These are phyloP conservation scores for Microtus oregoni DNA, from an alignment of 2,113 vertebrate species.

Conservation along the genomic window DNA sequence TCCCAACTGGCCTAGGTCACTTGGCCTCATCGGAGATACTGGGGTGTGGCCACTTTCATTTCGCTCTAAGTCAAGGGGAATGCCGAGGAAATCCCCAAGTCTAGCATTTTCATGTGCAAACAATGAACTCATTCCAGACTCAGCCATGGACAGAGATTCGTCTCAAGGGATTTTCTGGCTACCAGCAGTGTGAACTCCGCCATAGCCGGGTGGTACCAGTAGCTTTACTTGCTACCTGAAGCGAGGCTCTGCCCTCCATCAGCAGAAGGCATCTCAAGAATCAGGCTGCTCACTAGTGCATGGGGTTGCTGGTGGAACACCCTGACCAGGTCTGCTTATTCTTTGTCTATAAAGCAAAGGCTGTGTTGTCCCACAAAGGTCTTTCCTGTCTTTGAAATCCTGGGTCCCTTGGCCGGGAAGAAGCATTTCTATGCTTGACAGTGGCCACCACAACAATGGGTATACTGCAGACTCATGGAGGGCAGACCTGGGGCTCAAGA, in stretches of 20 bases:
- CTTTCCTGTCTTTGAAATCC: neutral
- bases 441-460: too few species aligned
- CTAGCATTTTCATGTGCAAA: neutral
- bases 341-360: neutral
- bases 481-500: neutral
- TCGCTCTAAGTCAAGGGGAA: conserved; percentile 5
- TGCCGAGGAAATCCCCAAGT: neutral
- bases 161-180: neutral
- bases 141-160: neutral
- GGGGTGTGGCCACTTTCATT: neutral
- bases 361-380: neutral
- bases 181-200: neutral
- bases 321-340: neutral
- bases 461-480: neutral
- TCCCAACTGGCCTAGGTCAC: conserved; percentile 62
- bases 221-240: neutral
- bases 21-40: neutral
- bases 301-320: neutral
- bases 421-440: neutral
- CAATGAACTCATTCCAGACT: neutral
- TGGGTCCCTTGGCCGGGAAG: neutral
- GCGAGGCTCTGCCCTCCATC: neutral
- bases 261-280: neutral
- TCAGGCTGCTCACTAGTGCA: neutral
- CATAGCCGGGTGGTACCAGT: neutral